Conservation (phyloP, 2,888 invertebrate species). For the Caradrina clavipalpis region DNA sequence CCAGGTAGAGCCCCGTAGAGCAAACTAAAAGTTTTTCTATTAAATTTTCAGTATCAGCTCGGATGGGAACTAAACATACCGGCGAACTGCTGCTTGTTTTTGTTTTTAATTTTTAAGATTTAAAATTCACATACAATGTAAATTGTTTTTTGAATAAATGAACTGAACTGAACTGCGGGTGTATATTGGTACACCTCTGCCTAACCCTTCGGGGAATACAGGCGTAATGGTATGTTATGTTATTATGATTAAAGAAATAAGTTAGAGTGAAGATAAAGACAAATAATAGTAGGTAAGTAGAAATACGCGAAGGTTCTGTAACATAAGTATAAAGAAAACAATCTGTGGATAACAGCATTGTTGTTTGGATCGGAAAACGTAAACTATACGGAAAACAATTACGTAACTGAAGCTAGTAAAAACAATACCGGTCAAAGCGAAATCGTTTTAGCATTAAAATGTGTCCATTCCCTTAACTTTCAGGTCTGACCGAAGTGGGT, state of each 20-base stretch:
- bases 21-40: too few species aligned
- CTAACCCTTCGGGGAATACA: too few species aligned
- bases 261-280: not conserved
- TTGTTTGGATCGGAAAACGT: constrained; percentile 19
- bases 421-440: constrained; percentile 22
- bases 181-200: too few species aligned
- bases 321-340: not conserved
- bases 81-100: too few species aligned
- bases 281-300: not conserved
- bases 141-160: too few species aligned
- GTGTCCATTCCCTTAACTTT: constrained; percentile 18
- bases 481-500: constrained; percentile 7
- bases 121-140: too few species aligned
- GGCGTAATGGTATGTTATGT: too few species aligned
- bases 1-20: too few species aligned
- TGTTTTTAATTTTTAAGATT: too few species aligned
- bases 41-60: too few species aligned
- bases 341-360: constrained; percentile 27
- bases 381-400: constrained; percentile 32
- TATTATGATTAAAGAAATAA: not conserved
- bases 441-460: constrained; percentile 35
- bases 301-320: not conserved
- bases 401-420: constrained; percentile 17
- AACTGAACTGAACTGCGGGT: too few species aligned
- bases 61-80: too few species aligned